Evolutionary conservation across 2,888 invertebrate species (phyloP).

Genomic region (Cephus spinipes): DNA sequence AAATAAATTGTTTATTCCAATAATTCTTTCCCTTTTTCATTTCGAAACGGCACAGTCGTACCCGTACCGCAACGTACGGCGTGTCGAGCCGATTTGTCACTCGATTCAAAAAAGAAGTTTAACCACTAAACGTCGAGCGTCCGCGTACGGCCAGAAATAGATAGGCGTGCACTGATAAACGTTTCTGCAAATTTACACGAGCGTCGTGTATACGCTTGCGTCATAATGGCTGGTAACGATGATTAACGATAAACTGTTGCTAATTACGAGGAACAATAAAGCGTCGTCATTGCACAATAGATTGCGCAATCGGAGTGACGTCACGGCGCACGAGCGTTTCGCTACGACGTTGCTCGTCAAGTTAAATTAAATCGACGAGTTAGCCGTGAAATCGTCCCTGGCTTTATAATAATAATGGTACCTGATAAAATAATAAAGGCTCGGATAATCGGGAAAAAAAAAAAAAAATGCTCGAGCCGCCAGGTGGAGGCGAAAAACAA

Average conservation of each 20-base stretch:
- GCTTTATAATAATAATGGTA: neutral
- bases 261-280: constrained; percentile 44
- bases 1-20: neutral
- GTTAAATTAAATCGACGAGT: neutral
- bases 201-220: neutral
- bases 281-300: neutral
- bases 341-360: neutral
- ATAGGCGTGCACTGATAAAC: neutral
- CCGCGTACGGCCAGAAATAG: neutral
- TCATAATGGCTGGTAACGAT: constrained; percentile 16
- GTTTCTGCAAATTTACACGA: neutral
- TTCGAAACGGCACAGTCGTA: neutral
- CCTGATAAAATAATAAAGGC: too few species aligned
- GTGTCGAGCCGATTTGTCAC: neutral
- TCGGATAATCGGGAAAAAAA: neutral
- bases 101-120: neutral
- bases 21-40: neutral
- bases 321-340: neutral
- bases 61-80: fast-evolving
- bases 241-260: constrained; percentile 43
- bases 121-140: neutral
- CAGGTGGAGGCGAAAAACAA: too few species aligned
- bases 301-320: neutral
- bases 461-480: too few species aligned
- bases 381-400: neutral